Conservation (phyloP, 1,140 invertebrate genomes). For the Forficula auricularia region DNA sequence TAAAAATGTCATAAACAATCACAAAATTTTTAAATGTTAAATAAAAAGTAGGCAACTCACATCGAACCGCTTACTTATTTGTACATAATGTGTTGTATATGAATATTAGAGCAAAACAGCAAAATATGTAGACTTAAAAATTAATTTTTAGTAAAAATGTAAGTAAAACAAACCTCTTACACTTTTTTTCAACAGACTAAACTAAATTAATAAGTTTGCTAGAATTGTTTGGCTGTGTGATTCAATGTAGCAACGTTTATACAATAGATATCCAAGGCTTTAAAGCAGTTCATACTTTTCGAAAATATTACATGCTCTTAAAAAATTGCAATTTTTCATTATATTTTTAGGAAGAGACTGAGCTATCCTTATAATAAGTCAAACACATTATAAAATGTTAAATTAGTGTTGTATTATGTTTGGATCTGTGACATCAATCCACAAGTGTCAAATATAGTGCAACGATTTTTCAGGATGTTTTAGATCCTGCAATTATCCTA, state of each 20-base stretch:
- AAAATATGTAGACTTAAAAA: background rate
- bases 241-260: slow-evolving; percentile 3
- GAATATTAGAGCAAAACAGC: slow-evolving; percentile 8
- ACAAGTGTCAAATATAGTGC: no score
- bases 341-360: no score
- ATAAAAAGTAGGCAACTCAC: slow-evolving; percentile 10
- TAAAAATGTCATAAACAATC: slow-evolving; percentile 6
- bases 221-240: slow-evolving; percentile 7
- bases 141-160: slow-evolving; percentile 1
- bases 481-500: no score
- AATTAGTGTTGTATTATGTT: no score
- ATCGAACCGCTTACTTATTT: slow-evolving; percentile 12
- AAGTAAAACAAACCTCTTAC: background rate
- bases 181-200: slow-evolving; percentile 1
- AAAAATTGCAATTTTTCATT: no score
- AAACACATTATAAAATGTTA: no score
- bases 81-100: slow-evolving; percentile 12
- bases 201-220: slow-evolving; percentile 3
- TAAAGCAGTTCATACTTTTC: background rate
- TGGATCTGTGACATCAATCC: no score
- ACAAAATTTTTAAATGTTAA: slow-evolving; percentile 4
- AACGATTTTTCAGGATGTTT: no score
- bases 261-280: slow-evolving; percentile 1
- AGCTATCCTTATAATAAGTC: no score
- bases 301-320: no score